Evolutionary conservation across 2,113 vertebrate species (phyloP), one percentile per base, ranked within the genome.

Genomic region (Antennarius striatus): DNA sequence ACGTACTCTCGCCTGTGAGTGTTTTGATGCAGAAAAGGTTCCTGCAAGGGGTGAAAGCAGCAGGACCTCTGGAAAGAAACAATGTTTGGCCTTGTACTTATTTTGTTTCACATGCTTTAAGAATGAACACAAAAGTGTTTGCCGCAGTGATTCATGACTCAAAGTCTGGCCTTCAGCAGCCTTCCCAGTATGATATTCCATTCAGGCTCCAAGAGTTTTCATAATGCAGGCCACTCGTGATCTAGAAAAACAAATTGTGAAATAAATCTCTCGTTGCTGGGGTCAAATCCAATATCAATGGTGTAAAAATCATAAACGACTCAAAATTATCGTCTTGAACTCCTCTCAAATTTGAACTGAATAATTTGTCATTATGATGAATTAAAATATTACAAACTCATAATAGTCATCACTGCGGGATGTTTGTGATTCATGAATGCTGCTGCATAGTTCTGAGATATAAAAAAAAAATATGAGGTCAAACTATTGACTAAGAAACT

Each of bases 81-180:
- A 54, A 14, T 57, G 36, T 80, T 81, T 68, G 0, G 22, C 43
- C 13, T 68, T 48, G 68, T 71, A 51, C 57, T 55, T 79, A 64
- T 82, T 49, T 54, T 29, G 61, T 86, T 87, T 67, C 55, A 62
- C 58, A 75, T 71, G 64, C 65, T 61, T 66, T 10, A 56, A 48
- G 15, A 30, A 65, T 53, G 49, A 75, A 78, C 36, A 79, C 13
- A 48, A 12, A 56, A 53, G 32, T 72, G 50, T 76, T 84, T 73
- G 54, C 70, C n/a, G 22, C 32, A 57, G 22, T 88, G 77, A 85
- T 77, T 89, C 69, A 82, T 85, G 74, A 62, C 46, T 70, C 57
- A 52, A 39, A 2, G 13, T 71, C 79, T 81, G 56, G 67, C 60
- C 45, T 64, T 68, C 43, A 39, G 50, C 22, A 69, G 49, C 28